These are phyloP conservation scores for Zoanthus solanderi DNA, from an alignment of 92 coral and sea anemone species.

Conservation along the genomic window DNA sequence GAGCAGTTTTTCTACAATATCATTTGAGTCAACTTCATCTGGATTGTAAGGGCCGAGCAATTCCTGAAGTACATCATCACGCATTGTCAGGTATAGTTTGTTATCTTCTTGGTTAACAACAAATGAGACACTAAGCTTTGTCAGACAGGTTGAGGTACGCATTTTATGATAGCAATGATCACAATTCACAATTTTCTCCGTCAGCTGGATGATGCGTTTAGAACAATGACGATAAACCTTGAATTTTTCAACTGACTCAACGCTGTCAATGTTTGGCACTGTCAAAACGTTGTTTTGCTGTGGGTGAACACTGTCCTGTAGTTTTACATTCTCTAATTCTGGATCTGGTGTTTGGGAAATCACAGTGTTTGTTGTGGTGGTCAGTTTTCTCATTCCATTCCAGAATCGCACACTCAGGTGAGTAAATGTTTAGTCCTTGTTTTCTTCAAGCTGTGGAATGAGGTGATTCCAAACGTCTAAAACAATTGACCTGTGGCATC, in stretches of 20 bases:
- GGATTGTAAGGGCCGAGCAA: slow-evolving; percentile 29
- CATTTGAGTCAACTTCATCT: slow-evolving; percentile 40
- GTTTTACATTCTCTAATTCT: background rate
- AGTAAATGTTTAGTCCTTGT: slow-evolving; percentile 35
- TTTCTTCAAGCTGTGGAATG: slow-evolving; percentile 22
- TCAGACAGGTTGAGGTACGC: slow-evolving; percentile 41
- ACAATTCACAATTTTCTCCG: slow-evolving; percentile 45
- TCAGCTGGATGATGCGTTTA: slow-evolving; percentile 15
- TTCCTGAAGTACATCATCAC: background rate
- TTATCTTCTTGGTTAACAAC: background rate
- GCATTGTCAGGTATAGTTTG: background rate
- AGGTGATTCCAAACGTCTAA: slow-evolving; percentile 56
- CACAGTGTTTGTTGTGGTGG: slow-evolving; percentile 34
- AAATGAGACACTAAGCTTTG: background rate
- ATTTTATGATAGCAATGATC: slow-evolving; percentile 56
- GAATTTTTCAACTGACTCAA: background rate
- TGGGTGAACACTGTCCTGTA: background rate
- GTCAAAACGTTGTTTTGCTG: background rate
- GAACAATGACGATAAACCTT: background rate
- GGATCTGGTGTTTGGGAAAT: background rate
- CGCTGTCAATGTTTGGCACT: background rate
- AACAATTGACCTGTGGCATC: slow-evolving; percentile 59
- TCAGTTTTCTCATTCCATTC: slow-evolving; percentile 59
- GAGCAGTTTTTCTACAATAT: slow-evolving; percentile 23
- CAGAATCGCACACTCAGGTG: slow-evolving; percentile 52